Evolutionary conservation across 53 echinoderm and acorn worm genomes (phyloP), one percentile per base, ranked within the genome.

Genomic region (Apostichopus leukothele): DNA sequence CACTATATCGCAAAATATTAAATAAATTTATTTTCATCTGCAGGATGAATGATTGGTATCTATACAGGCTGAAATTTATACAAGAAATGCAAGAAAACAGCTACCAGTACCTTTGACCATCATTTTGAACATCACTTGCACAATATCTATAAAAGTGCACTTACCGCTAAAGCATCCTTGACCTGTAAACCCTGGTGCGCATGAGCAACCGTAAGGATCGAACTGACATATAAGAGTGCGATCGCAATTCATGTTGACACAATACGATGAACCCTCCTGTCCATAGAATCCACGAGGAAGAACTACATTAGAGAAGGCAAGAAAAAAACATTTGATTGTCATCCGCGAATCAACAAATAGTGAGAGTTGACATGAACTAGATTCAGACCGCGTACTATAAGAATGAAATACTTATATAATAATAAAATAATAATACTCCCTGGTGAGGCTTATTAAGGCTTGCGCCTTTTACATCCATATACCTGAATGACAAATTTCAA

Each of bases 181-280:
- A 19, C 75, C 75, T 20, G 4, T 27, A 20, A 23, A 75, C 20
- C 75, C 75, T 19, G 75, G n/a, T 23, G 75, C 75, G 27, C 75
- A 75, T 19, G 75, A 75, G 27, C 75, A 75, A 75, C 75, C 75
- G 75, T 75, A 75, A 75, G 75, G 75, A 75, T 75, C 75, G 5
- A 19, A 20, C 75, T 23, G 75, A 75, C 75, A 75, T 23, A 75
- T 75, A 16, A 75, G 19, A 9, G 9, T 9, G 22, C 75, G n/a
- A 5, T 75, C 23, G 19, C 75, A 75, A 20, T 27, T 8, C 14
- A 10, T 20, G 10, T 75, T 18, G 9, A 20, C 18, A 19, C 75
- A 75, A 18, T 21, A 9, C 10, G 10, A 27, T 21, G 14, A 4
- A 5, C 75, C 75, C 4, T 27, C 20, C 10, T 9, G 22, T 23